Conservation (phyloP, 2,888 invertebrate species). For the Caenorhabditis afra region DNA sequence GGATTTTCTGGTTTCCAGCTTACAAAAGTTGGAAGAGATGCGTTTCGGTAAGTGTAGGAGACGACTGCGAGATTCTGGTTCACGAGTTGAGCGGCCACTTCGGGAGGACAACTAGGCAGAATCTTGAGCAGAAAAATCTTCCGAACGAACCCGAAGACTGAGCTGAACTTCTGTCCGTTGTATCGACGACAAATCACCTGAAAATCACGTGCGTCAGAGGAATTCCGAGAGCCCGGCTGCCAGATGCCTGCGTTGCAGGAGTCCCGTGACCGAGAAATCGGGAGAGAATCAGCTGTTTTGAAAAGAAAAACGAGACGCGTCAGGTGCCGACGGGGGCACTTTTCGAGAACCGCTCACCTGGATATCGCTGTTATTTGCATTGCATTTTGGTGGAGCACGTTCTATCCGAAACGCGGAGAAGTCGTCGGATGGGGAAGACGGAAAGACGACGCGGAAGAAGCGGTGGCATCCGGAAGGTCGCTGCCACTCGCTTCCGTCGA, state of each 20-base stretch:
- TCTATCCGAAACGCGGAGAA: constrained; percentile 34
- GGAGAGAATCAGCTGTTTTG: constrained; percentile 27
- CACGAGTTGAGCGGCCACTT: constrained; percentile 21
- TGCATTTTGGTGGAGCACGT: background rate
- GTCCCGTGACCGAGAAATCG: constrained; percentile 6
- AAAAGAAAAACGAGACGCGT: constrained; percentile 12
- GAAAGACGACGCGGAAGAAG: constrained; percentile 25
- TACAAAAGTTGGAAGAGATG: constrained; percentile 24
- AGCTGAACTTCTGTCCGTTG: constrained; percentile 37
- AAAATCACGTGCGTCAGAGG: constrained; percentile 12
- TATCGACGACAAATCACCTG: constrained; percentile 58
- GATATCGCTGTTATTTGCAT: constrained; percentile 35
- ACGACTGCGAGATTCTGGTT: constrained; percentile 56
- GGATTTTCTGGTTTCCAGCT: background rate
- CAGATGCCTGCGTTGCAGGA: too few relatives aligned
- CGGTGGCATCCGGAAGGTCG: constrained; percentile 55
- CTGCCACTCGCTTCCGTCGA: constrained; percentile 65
- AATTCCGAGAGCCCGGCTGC: too few relatives aligned
- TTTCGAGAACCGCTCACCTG: constrained; percentile 40
- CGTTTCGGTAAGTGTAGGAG: constrained; percentile 57
- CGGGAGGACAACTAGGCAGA: constrained; percentile 25
- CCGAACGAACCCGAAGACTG: constrained; percentile 38
- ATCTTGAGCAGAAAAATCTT: constrained; percentile 46
- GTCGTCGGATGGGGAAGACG: constrained; percentile 9
- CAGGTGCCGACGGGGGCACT: background rate